Percentiles rank a stretch among this genome's conserved stretches.
These are phyloP conservation scores for Lepilemur septentrionalis DNA, from an alignment of 2,797 vertebrate species.

Conservation along the genomic window DNA sequence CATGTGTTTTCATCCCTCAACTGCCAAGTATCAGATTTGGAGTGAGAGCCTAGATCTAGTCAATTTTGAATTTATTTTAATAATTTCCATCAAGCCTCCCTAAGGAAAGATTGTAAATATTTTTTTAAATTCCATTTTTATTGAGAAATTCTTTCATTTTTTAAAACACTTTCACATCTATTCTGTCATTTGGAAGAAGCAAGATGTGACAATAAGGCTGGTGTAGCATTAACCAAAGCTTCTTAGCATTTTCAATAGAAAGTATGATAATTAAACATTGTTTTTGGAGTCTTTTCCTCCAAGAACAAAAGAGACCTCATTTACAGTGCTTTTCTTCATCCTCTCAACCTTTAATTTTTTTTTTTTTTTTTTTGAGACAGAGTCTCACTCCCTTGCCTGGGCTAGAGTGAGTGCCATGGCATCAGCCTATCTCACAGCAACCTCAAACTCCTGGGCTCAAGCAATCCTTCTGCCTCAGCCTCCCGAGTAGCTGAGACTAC, in stretches of 20 bases:
- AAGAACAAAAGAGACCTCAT: not conserved
- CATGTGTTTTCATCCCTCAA: not conserved
- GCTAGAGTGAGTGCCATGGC: no score
- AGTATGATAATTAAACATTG: not conserved
- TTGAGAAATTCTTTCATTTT: not conserved
- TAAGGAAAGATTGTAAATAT: not conserved
- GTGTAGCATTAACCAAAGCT: not conserved
- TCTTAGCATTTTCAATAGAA: not conserved
- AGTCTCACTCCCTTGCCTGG: no score
- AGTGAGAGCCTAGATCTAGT: not conserved
- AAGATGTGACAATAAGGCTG: not conserved
- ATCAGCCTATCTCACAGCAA: no score
- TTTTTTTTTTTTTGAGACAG: no score
- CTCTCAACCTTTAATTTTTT: no score
- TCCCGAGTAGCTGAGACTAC: no score
- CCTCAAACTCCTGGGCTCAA: no score
- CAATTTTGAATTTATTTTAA: slow-evolving; percentile 16
- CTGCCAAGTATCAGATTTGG: not conserved
- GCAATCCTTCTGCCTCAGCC: no score
- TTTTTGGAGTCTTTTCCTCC: not conserved
- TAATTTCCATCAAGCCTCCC: not conserved
- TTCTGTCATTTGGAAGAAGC: not conserved
- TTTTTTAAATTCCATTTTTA: not conserved
- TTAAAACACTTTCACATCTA: not conserved
- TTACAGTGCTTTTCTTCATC: not conserved